A percentile compares a stretch with the other conserved stretches of the same genome.
These are phyloP conservation scores for Tubulanus polymorphus DNA, from an alignment of 2,888 invertebrate species.

Conservation along the genomic window DNA sequence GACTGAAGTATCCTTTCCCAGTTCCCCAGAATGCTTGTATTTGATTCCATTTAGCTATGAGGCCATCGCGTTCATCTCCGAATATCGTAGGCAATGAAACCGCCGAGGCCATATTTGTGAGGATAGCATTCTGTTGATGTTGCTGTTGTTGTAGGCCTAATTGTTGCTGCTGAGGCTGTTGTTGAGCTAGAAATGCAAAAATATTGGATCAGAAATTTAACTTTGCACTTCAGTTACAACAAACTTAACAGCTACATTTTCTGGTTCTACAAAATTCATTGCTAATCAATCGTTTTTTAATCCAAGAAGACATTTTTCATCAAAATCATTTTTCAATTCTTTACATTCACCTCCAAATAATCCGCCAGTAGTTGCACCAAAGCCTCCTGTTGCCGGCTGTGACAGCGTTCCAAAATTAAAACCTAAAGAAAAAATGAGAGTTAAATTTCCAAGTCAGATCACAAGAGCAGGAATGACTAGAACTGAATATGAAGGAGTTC, in stretches of 20 bases:
- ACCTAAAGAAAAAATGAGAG: slow-evolving; percentile 4
- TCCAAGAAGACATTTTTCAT: no score
- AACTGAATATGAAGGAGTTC: slow-evolving; percentile 14
- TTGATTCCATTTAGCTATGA: slow-evolving; percentile 91
- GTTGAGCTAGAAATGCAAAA: slow-evolving; percentile 6
- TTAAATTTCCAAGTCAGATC: slow-evolving; percentile 6
- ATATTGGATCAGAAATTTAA: neutral
- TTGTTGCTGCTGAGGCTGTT: slow-evolving; percentile 26
- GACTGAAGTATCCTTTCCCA: slow-evolving; percentile 61
- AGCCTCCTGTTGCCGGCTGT: no score
- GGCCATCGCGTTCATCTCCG: slow-evolving; percentile 91
- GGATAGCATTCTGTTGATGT: slow-evolving; percentile 20
- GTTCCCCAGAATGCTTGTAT: slow-evolving; percentile 65
- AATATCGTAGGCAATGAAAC: slow-evolving; percentile 62
- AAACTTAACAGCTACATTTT: no score
- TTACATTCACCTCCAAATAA: slow-evolving; percentile 2
- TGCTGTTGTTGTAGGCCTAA: slow-evolving; percentile 22
- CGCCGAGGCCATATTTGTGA: slow-evolving; percentile 43
- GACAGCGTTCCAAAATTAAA: slow-evolving; percentile 9
- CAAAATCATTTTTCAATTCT: no score
- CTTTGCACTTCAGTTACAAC: no score
- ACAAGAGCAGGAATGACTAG: slow-evolving; percentile 8
- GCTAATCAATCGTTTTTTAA: neutral
- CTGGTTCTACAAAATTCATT: no score
- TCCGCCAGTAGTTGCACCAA: slow-evolving; percentile 9